Conservation (phyloP, 2,113 vertebrate species). For the Protobothrops mucrosquamatus region DNA sequence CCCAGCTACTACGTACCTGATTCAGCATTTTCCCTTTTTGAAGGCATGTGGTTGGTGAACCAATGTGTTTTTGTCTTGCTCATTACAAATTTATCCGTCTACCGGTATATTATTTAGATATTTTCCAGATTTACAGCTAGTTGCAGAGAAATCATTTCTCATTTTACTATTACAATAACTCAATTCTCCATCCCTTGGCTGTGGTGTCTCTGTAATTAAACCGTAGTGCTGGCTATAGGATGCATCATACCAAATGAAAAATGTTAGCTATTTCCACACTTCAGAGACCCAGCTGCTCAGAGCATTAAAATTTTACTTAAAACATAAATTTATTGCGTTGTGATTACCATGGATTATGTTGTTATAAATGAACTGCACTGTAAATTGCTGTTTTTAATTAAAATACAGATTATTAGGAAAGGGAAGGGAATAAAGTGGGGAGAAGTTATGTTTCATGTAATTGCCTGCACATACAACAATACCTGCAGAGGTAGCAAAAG, state of each 20-base stretch:
- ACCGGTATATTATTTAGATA: conserved; percentile 18
- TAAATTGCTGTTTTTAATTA: conserved; percentile 76
- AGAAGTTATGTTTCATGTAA: conserved; percentile 63
- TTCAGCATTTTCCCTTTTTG: conserved; percentile 19
- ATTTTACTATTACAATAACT: conserved; percentile 48
- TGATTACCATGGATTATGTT: conserved; percentile 71
- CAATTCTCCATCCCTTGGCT: conserved; percentile 33
- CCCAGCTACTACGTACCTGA: neutral
- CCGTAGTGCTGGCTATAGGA: conserved; percentile 54
- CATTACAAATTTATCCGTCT: conserved; percentile 13
- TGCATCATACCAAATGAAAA: conserved; percentile 68
- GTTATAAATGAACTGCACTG: conserved; percentile 71
- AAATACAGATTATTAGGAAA: conserved; percentile 66
- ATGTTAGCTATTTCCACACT: conserved; percentile 75
- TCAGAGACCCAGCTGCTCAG: conserved; percentile 70
- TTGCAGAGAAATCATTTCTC: conserved; percentile 30
- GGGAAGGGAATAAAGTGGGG: conserved; percentile 58
- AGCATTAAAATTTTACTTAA: conserved; percentile 78
- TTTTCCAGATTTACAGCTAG: conserved; percentile 23
- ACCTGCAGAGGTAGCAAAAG: conserved; percentile 32
- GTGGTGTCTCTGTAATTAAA: conserved; percentile 65
- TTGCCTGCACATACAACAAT: conserved; percentile 60
- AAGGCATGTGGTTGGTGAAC: neutral
- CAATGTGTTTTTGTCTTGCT: neutral
- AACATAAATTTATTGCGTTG: conserved; percentile 69